Conservation (phyloP, 2,797 vertebrate genomes). For the Chrysocyon brachyurus region DNA sequence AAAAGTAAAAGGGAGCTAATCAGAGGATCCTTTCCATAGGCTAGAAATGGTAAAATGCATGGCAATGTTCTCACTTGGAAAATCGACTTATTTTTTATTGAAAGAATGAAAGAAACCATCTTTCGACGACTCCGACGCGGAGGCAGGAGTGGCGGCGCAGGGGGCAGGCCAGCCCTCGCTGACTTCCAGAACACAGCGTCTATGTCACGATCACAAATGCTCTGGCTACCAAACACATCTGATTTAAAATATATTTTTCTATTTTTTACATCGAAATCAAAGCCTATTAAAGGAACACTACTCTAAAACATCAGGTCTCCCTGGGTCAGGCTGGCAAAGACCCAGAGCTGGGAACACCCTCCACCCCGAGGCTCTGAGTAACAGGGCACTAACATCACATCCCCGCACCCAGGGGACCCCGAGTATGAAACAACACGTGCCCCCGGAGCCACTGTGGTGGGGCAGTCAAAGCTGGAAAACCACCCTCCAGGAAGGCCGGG, state of each 20-base stretch:
- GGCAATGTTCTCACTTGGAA: neutral
- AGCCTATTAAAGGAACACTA: neutral
- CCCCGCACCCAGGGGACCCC: no score
- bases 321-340: neutral
- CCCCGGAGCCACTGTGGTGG: neutral
- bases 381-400: neutral
- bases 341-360: neutral
- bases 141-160: neutral
- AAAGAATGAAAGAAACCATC: neutral
- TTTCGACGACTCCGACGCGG: neutral
- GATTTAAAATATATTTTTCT: neutral
- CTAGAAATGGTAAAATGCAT: neutral
- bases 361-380: neutral
- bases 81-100: neutral
- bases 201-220: no score
- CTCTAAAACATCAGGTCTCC: neutral
- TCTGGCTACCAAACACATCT: rapidly evolving
- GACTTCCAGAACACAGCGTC: neutral
- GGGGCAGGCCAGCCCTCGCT: no score
- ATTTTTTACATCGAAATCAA: no score
- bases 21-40: neutral
- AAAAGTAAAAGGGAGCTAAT: neutral
- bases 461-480: neutral
- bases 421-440: rapidly evolving
- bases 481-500: rapidly evolving